Evolutionary conservation across 37 sponge, comb jelly and placozoan species (phyloP).

Genomic region (Spongilla lacustris): DNA sequence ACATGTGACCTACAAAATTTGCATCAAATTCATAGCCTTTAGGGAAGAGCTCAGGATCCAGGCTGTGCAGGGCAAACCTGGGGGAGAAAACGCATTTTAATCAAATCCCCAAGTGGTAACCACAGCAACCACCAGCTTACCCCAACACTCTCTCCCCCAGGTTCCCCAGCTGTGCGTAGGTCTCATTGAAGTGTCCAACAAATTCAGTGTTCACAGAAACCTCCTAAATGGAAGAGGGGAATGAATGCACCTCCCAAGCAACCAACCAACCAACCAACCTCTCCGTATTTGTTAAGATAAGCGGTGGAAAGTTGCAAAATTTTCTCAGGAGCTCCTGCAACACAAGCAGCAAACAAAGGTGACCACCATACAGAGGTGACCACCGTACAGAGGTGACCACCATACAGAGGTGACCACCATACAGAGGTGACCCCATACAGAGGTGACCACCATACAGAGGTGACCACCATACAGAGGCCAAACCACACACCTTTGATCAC

Average conservation of each 20-base stretch:
- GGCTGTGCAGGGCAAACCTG: conserved; percentile 79
- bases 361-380: not conserved
- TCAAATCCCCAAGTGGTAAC: not conserved
- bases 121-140: conserved; percentile 32
- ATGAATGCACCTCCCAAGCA: conserved; percentile 6
- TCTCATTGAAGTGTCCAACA: conserved; percentile 64
- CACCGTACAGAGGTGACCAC: not conserved
- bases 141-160: conserved; percentile 98
- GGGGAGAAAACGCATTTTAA: not conserved
- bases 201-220: conserved; percentile 36
- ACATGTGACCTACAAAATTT: conserved; percentile 52
- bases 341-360: not conserved
- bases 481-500: conserved; percentile 88
- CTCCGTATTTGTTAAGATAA: conserved; percentile 53
- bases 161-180: conserved; percentile 86
- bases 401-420: too few species aligned
- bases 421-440: too few species aligned
- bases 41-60: conserved; percentile 74
- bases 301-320: conserved; percentile 81
- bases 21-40: conserved; percentile 81
- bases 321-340: conserved; percentile 87
- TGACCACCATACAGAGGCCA: too few species aligned
- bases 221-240: conserved; percentile 20
- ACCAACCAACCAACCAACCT: conserved; percentile 36
- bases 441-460: too few species aligned